Evolutionary conservation across 2,797 vertebrate species (phyloP), one percentile per base, ranked within the genome.

Genomic region (Anomalospiza imberbis): DNA sequence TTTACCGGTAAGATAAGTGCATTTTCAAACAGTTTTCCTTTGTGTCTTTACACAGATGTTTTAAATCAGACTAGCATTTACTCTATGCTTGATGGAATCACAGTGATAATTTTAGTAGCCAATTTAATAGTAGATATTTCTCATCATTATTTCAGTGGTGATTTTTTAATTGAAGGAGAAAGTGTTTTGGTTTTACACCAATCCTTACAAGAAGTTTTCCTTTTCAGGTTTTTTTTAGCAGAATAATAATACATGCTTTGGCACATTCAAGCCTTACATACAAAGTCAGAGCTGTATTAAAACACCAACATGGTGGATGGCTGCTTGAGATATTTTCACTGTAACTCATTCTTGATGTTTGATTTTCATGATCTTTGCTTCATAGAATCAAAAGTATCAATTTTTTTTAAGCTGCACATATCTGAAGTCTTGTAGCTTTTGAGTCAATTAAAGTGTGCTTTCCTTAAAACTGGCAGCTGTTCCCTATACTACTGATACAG

Each of bases 1-100:
- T 85, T 95, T 98, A 95, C 98, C 98, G 97, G 98, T 98, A 98
- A 98, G 98, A 97, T 42, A 86, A 89, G 85, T 89, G 47, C 77
- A 51, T 94, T 93, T 95, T 87, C 55, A 55, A 48, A 71, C 34
- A 61, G 53, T 65, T 94, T 91, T 90, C 13, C 12, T 90, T 42
- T 47, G 5, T 86, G 4, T 76, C 67, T 53, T 68, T 68, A 71
- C 68, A 42, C 28, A 71, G 42, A 25, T 88, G 29, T 54, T 87
- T 82, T 77, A 54, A 21, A 17, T 61, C 12, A 76, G 47, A 50
- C 60, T 70, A 42, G 11, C 61, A 34, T 91, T 92, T 82, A 48
- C 31, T 12, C 75, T 82, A 5, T 7, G 6, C 9, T 91, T 83
- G 58, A 74, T 84, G 45, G 42, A 93, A 91, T 67, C n/a, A 36